Percentiles rank a stretch among this genome's conserved stretches.
Evolutionary conservation across 2,888 invertebrate genomes (phyloP).

Genomic region (Hydraecia micacea): DNA sequence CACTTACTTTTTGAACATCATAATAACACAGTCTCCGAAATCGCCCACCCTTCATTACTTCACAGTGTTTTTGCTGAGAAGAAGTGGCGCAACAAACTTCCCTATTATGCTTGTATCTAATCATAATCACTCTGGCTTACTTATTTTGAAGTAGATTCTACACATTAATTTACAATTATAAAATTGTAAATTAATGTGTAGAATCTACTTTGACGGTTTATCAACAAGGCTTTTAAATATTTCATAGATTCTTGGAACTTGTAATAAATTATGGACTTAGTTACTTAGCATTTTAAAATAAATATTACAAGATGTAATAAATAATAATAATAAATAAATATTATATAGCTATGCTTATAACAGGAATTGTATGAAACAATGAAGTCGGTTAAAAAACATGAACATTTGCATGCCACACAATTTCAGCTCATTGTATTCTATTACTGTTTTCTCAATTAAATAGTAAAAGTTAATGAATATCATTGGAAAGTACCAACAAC

Average conservation of each 20-base stretch:
- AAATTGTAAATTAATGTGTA: too few relatives aligned
- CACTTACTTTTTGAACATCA: background rate
- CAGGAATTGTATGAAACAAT: background rate
- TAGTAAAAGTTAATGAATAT: background rate
- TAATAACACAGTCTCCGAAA: background rate
- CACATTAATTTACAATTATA: background rate
- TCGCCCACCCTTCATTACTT: background rate
- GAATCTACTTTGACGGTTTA: too few relatives aligned
- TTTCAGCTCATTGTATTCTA: background rate
- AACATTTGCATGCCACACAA: background rate
- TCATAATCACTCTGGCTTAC: too few relatives aligned
- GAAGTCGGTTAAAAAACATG: background rate
- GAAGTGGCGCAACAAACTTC: background rate
- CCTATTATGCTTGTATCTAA: background rate
- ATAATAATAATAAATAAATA: too few relatives aligned
- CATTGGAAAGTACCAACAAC: background rate
- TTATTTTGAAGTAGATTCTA: background rate
- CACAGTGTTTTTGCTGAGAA: background rate
- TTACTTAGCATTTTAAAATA: slow-evolving; percentile 12
- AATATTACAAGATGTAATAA: background rate
- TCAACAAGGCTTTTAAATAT: slow-evolving; percentile 12
- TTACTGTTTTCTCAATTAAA: background rate
- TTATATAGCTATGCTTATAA: background rate
- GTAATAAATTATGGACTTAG: slow-evolving; percentile 11
- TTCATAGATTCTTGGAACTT: slow-evolving; percentile 18